These are phyloP conservation scores for Zaprionus ornatus DNA, from an alignment of 1,140 invertebrate genomes.

Conservation along the genomic window DNA sequence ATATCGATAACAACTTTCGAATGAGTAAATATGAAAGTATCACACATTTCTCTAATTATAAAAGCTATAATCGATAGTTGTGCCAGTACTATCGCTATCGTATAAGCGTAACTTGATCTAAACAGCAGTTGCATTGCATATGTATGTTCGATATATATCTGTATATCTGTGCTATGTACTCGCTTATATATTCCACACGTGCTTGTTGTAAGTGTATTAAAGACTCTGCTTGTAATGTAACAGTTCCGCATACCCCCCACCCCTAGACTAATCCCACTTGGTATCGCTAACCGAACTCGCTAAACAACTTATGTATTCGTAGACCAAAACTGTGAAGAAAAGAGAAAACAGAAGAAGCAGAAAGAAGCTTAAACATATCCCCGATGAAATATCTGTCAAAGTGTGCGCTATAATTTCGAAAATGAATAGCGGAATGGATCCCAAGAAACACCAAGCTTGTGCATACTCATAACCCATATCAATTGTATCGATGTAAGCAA, in stretches of 20 bases:
- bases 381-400: conserved; percentile 50
- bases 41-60: no score
- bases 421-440: conserved; percentile 1
- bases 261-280: background rate
- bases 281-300: background rate
- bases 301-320: background rate
- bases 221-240: conserved; percentile 53
- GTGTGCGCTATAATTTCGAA: conserved; percentile 28
- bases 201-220: conserved; percentile 53
- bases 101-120: conserved; percentile 51
- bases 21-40: no score
- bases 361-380: conserved; percentile 59
- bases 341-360: background rate
- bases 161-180: conserved; percentile 46
- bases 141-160: conserved; percentile 51
- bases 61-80: background rate
- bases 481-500: conserved; percentile 70
- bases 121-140: conserved; percentile 11
- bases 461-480: conserved; percentile 72
- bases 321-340: conserved; percentile 21
- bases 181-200: conserved; percentile 59
- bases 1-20: background rate
- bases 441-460: conserved; percentile 57
- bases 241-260: background rate
- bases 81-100: background rate